Conservation (phyloP, 2,113 vertebrate genomes). For the Panthera tigris region DNA sequence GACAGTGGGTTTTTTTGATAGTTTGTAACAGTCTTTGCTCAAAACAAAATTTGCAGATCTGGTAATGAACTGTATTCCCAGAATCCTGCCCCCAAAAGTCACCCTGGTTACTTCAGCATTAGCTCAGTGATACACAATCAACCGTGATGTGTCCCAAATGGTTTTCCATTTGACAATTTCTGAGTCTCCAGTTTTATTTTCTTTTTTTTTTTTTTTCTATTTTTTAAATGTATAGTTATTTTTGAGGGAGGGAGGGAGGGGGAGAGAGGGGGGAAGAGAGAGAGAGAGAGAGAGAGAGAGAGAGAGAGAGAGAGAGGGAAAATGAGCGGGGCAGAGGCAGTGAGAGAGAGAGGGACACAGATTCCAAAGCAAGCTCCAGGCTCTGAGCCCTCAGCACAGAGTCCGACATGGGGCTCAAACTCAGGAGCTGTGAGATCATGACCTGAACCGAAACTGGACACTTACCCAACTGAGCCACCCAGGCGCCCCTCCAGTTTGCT, state of each 20-base stretch:
- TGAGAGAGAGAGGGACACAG: too few relatives aligned
- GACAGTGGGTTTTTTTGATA: neutral
- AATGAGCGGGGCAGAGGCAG: too few relatives aligned
- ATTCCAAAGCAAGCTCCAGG: too few relatives aligned
- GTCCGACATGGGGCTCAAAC: too few relatives aligned
- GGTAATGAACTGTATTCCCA: neutral
- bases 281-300: too few relatives aligned
- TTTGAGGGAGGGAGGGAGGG: too few relatives aligned
- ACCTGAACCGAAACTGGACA: too few relatives aligned
- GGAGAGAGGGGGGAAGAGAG: accelerated
- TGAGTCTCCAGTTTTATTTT: neutral
- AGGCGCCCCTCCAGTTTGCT: neutral
- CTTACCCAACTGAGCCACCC: too few relatives aligned
- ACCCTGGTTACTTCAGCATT: neutral
- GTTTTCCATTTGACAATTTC: neutral
- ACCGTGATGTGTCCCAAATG: neutral
- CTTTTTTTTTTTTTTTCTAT: neutral
- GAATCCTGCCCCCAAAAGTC: neutral
- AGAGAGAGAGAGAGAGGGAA: too few relatives aligned
- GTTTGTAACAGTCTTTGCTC: neutral
- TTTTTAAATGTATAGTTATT: too few relatives aligned
- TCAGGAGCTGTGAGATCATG: too few relatives aligned
- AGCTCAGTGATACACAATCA: neutral
- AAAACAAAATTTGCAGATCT: neutral
- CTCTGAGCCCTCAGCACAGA: too few relatives aligned